Evolutionary conservation across 2,113 vertebrate genomes (phyloP), one percentile per base, ranked within the genome.

Genomic region (Romanogobio albipinnatus): DNA sequence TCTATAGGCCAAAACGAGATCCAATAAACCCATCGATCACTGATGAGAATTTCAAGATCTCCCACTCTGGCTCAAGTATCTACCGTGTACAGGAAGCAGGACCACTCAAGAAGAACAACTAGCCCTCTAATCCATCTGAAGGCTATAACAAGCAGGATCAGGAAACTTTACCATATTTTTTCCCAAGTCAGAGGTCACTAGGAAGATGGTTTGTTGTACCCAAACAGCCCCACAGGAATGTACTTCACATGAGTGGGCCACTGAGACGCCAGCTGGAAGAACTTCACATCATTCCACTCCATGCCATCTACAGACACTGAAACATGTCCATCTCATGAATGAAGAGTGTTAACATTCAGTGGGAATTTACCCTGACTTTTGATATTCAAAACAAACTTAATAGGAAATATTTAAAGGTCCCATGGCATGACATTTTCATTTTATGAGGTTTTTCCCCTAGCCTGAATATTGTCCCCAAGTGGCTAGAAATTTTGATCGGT

Each of bases 221-320:
- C 89, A 68, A 95, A 96, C 49, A 96, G 90, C 64, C 95, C 95
- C 61, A 96, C 94, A 0, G 95, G 95, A 64, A 96, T 93, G 87
- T 95, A 93, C 90, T 96, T 96, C 82, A 96, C 95, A 1, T 96
- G 95, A 2, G 95, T 96, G 49, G 95, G 94, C 95, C 95, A 96
- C 91, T 96, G 95, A 14, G 95, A 93, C 0, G 95, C 86, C 79
- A 89, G 51, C 88, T 89, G 86, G 68, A 89, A 89, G 76, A 89
- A 89, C 85, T 89, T 89, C 89, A 96, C 95, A 82, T 95, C 95
- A 17, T 93, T 95, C 95, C 95, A 96, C 78, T 96, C 95, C 29
- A 95, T 93, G 0, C 95, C 95, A 7, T 95, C 95, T 0, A 96
- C 94, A 84, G 94, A 94, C 76, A 96, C 95, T 96, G 89, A 36